Base-by-base conservation (phyloP, 2,113 vertebrate genomes). In the Corythoichthys haematopterus region DNA sequence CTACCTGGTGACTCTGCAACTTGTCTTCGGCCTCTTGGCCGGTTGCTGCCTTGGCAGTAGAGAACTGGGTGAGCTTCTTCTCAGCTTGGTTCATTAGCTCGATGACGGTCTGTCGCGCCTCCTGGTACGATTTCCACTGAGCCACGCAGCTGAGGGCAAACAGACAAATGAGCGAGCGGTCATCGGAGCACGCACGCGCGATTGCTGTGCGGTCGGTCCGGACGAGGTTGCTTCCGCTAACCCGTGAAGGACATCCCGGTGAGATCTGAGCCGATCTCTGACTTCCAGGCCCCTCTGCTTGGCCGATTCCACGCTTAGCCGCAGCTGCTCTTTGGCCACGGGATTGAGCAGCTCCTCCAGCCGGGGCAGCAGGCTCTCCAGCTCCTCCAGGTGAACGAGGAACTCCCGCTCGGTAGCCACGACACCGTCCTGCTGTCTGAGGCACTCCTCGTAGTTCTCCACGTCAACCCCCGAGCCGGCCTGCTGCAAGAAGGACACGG, bases 81-180 rank as follows among this genome's bases (percentile, higher is more conserved):
- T 98, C 97, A n/a, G 92, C 92, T 4, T 96, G 93, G 71, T 99
- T 99, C 94, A 98, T 95, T 68, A 95, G 66, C 61, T 95, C 92
- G 47, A 98, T 96, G 57, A 95, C 92, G 4, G 95, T 93, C 82
- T 98, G 96, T 16, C 95, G 91, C 12, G 92, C 85, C 68, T 92
- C 91, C 81, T 98, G 96, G 72, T 96, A 99, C 3, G 91, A 90
- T 46, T 94, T 93, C 95, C 95, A 97, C 59, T 96, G 92, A 74
- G 89, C 76, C 53, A 92, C 86, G 83, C 94, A 96, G 67, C 97
- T 99, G 77, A 43, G 74, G 83, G 68, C 69, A 84, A 76, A 65
- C 15, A 11, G 36, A 28, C 20, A 28, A 28, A 28, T 28, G 20
- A 28, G 6, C 38, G 3, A 40, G 38, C 3, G 2, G 40, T 43